Percentiles rank a stretch among this genome's conserved stretches.
Evolutionary conservation across 1,140 invertebrate genomes (phyloP).

Genomic region (Centruroides vittatus): DNA sequence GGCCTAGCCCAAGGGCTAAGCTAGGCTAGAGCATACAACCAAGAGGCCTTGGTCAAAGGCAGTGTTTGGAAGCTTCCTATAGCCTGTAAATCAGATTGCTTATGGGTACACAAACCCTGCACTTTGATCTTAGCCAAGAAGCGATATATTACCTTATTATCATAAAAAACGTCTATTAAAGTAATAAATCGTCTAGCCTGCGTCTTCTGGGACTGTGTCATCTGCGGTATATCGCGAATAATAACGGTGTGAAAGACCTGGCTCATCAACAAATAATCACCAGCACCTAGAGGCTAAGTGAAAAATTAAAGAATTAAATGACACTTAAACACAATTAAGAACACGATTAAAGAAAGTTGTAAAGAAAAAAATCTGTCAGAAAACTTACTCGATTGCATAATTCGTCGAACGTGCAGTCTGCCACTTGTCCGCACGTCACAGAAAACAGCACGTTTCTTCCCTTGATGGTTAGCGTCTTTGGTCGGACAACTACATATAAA

Average conservation of each 20-base stretch:
- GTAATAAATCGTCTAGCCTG: slow-evolving; percentile 90
- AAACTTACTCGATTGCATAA: slow-evolving; percentile 68
- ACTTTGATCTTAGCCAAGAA: no score
- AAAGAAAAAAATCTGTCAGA: no score
- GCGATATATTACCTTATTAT: slow-evolving; percentile 68
- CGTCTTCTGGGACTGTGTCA: slow-evolving; percentile 60
- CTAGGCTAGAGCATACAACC: no score
- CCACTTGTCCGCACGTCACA: slow-evolving; percentile 79
- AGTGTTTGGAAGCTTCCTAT: background rate
- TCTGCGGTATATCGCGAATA: slow-evolving; percentile 71
- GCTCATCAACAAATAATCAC: slow-evolving; percentile 82
- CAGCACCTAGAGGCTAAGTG: slow-evolving; percentile 69
- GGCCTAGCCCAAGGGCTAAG: no score
- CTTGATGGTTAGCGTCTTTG: slow-evolving; percentile 65
- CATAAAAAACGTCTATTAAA: slow-evolving; percentile 93
- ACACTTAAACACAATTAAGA: no score
- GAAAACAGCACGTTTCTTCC: slow-evolving; percentile 75
- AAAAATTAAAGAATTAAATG: background rate
- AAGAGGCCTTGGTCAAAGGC: background rate
- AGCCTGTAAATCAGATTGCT: background rate
- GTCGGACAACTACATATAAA: slow-evolving; percentile 43
- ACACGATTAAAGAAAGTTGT: no score
- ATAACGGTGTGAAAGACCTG: slow-evolving; percentile 91
- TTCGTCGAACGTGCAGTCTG: slow-evolving; percentile 80
- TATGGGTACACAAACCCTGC: background rate